Base-by-base conservation (phyloP, 1,140 invertebrate genomes). In the Drosophila obscura region DNA sequence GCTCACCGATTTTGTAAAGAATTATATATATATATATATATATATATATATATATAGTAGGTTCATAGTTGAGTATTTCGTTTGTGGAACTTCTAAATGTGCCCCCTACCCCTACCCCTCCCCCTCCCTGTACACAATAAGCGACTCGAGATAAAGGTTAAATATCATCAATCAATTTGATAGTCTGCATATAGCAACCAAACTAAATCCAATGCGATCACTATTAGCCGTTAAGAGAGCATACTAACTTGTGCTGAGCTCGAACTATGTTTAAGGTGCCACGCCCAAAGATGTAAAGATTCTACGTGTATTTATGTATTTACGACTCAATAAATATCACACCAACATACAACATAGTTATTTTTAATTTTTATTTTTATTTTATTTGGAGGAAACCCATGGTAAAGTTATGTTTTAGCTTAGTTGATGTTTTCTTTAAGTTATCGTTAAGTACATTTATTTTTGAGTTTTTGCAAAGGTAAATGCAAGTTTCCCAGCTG, bases 1-100 rank as follows among this genome's bases (percentile, higher is more conserved):
- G 72, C 83, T 87, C 83, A 87, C 83, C 83, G 83, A 87, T 88
- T 79, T 87, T 87, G 52, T 87, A 82, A 72, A 43, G 43, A 72
- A 55, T 50, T 58, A 64, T 56, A 31, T 8, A 7, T 67, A 57
- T 15, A 16, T 19, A 19, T 19, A 19, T n/a, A n/a, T n/a, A n/a
- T n/a, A n/a, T 58, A 64, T 56, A 31, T 8, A 7, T 67, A 57
- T 15, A 16, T 19, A 19, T 19, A 19, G 19, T 19, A 19, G 19
- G 26, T 61, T 8, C 28, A 8, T 31, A 61, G 59, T 48, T n/a
- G 48, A 52, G 49, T 39, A 19, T 19, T 19, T 55, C 60, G 11
- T 31, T 56, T 68, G 64, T 69, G 19, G 19, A 19, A 69, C 16
- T 57, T 69, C 64, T 69, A 43, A 68, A 58, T 58, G 64, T 69